These are phyloP conservation scores for Tortricodes alternella DNA, from an alignment of 2,888 invertebrate genomes.

Conservation along the genomic window DNA sequence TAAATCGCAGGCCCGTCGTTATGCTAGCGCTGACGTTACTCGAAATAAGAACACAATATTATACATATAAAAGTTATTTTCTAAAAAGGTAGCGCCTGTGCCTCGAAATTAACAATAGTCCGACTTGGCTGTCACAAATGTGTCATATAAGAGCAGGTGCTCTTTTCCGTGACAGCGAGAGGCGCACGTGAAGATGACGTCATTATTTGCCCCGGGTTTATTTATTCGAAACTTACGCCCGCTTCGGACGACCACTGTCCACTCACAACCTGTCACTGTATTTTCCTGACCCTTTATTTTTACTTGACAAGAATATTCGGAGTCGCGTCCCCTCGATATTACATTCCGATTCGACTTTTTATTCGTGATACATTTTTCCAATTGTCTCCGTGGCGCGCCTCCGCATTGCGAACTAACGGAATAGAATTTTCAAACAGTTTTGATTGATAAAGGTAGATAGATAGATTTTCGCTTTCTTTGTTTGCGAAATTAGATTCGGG, in stretches of 20 bases:
- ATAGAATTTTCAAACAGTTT: constrained; percentile 81
- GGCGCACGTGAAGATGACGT: constrained; percentile 66
- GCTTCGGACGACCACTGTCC: constrained; percentile 75
- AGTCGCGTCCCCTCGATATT: constrained; percentile 74
- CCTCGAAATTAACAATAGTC: constrained; percentile 58
- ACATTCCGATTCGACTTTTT: constrained; percentile 80
- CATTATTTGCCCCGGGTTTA: constrained; percentile 72
- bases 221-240: constrained; percentile 75
- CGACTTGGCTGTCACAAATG: constrained; percentile 59
- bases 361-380: constrained; percentile 81
- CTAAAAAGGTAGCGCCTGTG: constrained; percentile 35
- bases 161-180: constrained; percentile 55
- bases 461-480: constrained; percentile 80
- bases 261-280: constrained; percentile 78
- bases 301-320: constrained; percentile 80
- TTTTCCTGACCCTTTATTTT: constrained; percentile 79
- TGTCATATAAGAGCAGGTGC: constrained; percentile 63
- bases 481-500: constrained; percentile 79
- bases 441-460: constrained; percentile 83
- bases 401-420: constrained; percentile 73
- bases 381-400: constrained; percentile 72
- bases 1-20: constrained; percentile 30
- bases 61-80: constrained; percentile 37
- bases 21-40: constrained; percentile 29
- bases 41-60: constrained; percentile 32